These are phyloP conservation scores for Gymnarchus niloticus DNA, from an alignment of 2,113 vertebrate genomes.

Conservation along the genomic window DNA sequence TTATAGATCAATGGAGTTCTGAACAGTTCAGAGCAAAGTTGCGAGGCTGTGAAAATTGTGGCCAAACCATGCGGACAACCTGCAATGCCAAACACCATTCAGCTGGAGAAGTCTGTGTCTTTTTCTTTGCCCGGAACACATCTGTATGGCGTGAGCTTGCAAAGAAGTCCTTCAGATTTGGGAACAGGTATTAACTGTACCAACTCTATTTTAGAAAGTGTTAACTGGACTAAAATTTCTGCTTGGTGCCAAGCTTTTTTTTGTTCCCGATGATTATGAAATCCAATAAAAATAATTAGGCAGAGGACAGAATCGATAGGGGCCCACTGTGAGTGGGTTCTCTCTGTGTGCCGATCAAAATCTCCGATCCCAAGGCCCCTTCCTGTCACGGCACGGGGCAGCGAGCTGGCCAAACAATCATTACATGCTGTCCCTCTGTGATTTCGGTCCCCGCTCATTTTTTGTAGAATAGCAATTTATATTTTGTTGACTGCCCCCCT, in stretches of 20 bases:
- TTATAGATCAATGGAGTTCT: not conserved
- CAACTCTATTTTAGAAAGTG: constrained; percentile 57
- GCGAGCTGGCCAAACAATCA: constrained; percentile 65
- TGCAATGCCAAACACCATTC: constrained; percentile 65
- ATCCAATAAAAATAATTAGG: constrained; percentile 76
- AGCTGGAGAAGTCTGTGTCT: constrained; percentile 26
- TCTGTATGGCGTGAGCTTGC: constrained; percentile 61
- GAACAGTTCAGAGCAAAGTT: not conserved
- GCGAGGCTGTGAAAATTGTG: constrained; percentile 58
- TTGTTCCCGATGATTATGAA: constrained; percentile 68
- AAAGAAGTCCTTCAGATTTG: constrained; percentile 62
- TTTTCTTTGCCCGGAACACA: constrained; percentile 27
- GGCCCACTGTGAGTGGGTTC: not conserved
- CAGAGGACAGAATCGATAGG: constrained; percentile 65
- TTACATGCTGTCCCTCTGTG: constrained; percentile 60
- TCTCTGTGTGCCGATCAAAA: constrained; percentile 31
- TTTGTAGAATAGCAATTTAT: constrained; percentile 61
- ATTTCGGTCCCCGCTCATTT: constrained; percentile 42
- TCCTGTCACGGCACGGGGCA: constrained; percentile 42
- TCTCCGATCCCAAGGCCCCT: constrained; percentile 22
- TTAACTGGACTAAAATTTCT: constrained; percentile 66
- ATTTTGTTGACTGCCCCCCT: constrained; percentile 58
- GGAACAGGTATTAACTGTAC: constrained; percentile 58
- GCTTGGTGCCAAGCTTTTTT: constrained; percentile 68
- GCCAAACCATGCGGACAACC: constrained; percentile 69